Percentiles rank a stretch among this genome's conserved stretches.
Evolutionary conservation across 1,140 invertebrate species (phyloP).

Genomic region (Drosophila setifemur): DNA sequence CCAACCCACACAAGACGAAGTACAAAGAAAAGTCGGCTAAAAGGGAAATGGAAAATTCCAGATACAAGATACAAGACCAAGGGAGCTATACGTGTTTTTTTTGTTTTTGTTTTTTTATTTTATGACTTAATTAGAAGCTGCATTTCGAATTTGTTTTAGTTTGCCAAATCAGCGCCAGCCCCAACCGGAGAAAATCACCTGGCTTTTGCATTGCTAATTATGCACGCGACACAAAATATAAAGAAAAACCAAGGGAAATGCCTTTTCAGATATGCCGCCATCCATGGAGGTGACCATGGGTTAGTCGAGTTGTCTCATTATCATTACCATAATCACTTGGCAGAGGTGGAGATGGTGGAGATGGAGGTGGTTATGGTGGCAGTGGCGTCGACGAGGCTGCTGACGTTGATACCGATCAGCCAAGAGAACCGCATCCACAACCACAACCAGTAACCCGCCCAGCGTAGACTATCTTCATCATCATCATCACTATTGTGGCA

Average conservation of each 20-base stretch:
- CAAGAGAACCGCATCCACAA: conserved; percentile 4
- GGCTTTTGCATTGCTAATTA: conserved; percentile 53
- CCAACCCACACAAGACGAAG: conserved; percentile 10
- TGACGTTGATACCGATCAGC: conserved; percentile 65
- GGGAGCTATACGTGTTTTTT: conserved; percentile 23
- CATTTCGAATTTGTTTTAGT: conserved; percentile 29
- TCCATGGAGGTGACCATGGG: conserved; percentile 35
- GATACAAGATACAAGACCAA: conserved; percentile 44
- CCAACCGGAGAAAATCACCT: no score
- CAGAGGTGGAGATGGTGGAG: no score
- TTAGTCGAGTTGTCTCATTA: conserved; percentile 63
- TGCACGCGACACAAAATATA: conserved; percentile 73
- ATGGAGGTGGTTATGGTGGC: conserved; percentile 31
- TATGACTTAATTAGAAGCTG: conserved; percentile 72
- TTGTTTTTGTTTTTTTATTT: conserved; percentile 51
- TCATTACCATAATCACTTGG: conserved; percentile 75
- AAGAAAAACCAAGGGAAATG: conserved; percentile 12
- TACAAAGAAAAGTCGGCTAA: conserved; percentile 18
- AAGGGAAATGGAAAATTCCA: conserved; percentile 49
- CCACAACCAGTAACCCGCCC: conserved; percentile 33
- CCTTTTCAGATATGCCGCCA: conserved; percentile 27
- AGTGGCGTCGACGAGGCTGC: conserved; percentile 51
- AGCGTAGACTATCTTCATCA: conserved; percentile 38
- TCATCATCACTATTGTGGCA: conserved; percentile 12
- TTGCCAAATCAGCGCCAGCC: conserved; percentile 68